Evolutionary conservation across 2,888 invertebrate genomes (phyloP).

Genomic region (Thumatha senex): DNA sequence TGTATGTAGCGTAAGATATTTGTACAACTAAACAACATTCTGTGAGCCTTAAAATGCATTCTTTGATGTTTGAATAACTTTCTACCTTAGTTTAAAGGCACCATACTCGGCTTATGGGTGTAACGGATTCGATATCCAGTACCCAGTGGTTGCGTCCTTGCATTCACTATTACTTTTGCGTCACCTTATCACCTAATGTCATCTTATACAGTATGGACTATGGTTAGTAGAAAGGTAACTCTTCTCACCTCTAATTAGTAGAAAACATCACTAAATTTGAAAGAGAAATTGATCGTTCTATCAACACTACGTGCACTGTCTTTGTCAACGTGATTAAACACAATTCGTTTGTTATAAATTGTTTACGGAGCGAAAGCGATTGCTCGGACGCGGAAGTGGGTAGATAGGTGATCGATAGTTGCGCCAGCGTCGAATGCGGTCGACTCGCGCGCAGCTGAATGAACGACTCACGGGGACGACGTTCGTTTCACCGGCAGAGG

Average conservation of each 20-base stretch:
- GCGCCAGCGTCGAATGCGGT: constrained; percentile 60
- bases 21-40: constrained; percentile 24
- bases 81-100: constrained; percentile 6
- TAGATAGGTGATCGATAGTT: constrained; percentile 31
- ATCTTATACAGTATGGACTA: constrained; percentile 58
- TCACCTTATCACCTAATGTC: constrained; percentile 74
- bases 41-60: too few species aligned
- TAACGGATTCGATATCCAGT: constrained; percentile 45
- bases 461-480: constrained; percentile 64
- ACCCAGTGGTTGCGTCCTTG: constrained; percentile 65
- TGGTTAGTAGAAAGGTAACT: constrained; percentile 67
- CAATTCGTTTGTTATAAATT: constrained; percentile 58
- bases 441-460: constrained; percentile 71
- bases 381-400: constrained; percentile 65
- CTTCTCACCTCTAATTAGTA: constrained; percentile 74
- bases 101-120: constrained; percentile 1
- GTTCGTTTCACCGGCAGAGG: constrained; percentile 69
- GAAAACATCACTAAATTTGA: constrained; percentile 57
- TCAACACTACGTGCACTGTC: constrained; percentile 43
- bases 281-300: constrained; percentile 38
- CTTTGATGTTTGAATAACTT: constrained; percentile 31
- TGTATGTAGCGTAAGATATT: constrained; percentile 17
- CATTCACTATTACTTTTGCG: constrained; percentile 64
- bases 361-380: constrained; percentile 75
- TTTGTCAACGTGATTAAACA: constrained; percentile 51